Conservation (phyloP, 2,888 invertebrate species). For the Ceriagrion tenellum region DNA sequence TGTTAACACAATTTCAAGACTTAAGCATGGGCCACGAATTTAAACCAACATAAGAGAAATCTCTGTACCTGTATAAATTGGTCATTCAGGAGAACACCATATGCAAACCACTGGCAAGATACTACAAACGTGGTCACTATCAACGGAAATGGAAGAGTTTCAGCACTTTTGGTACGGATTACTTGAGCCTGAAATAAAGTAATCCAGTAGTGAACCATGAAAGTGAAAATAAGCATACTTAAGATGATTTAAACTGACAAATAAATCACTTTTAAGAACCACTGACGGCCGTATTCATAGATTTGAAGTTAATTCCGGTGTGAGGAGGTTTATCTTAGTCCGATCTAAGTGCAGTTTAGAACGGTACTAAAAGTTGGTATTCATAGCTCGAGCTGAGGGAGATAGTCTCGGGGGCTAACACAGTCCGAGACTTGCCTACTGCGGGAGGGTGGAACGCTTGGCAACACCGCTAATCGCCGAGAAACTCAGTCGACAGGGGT, state of each 20-base stretch:
- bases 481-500: no score
- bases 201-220: background rate
- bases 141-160: conserved; percentile 92
- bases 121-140: conserved; percentile 91
- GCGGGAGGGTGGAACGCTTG: no score
- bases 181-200: conserved; percentile 83
- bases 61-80: conserved; percentile 88
- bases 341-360: no score
- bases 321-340: no score
- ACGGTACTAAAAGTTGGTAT: no score
- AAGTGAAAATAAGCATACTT: background rate
- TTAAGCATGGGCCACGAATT: background rate
- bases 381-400: no score
- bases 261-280: background rate
- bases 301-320: no score
- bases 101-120: conserved; percentile 90
- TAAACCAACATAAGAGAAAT: conserved; percentile 19
- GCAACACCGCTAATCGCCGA: no score
- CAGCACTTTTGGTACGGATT: conserved; percentile 87
- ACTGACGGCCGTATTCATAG: no score
- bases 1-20: background rate
- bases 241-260: background rate
- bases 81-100: conserved; percentile 89
- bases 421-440: no score
- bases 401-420: no score